Percentiles rank a stretch among this genome's conserved stretches.
phyloP scores from a whole-genome alignment of 2,113 vertebrate species.

The Girardinichthys multiradiatus region DNA sequence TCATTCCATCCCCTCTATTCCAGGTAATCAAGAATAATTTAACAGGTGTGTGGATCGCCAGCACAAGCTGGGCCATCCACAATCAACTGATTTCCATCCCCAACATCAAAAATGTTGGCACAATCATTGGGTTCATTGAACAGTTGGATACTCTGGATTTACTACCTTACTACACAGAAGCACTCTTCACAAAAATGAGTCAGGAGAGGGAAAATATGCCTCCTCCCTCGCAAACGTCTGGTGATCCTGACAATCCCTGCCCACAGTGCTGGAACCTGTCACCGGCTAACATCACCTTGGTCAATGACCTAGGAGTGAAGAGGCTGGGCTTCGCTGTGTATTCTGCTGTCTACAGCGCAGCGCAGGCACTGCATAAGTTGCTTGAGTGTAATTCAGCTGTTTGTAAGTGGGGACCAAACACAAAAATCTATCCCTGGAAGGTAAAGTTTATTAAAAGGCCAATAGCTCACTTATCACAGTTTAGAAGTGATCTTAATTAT shows the following conservation, averaged over 20 bases:
- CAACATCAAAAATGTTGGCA: conserved; percentile 81
- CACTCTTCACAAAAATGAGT: conserved; percentile 69
- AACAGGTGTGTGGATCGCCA: conserved; percentile 87
- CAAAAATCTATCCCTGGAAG: conserved; percentile 83
- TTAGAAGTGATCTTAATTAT: not conserved
- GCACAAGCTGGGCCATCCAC: conserved; percentile 81
- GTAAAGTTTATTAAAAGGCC: conserved; percentile 55
- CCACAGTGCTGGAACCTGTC: conserved; percentile 72
- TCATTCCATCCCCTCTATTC: conserved; percentile 5
- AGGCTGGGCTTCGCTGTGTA: conserved; percentile 78
- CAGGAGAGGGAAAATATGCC: conserved; percentile 17
- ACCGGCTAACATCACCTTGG: conserved; percentile 48
- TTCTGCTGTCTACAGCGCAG: conserved; percentile 82
- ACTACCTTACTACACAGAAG: conserved; percentile 62
- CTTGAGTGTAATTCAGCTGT: conserved; percentile 72
- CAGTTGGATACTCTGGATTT: conserved; percentile 37
- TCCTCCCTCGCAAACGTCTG: not conserved
- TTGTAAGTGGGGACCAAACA: conserved; percentile 13
- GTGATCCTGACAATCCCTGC: conserved; percentile 64
- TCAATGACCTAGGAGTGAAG: conserved; percentile 25
- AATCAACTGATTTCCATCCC: conserved; percentile 52
- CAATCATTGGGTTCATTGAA: conserved; percentile 80
- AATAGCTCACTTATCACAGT: not conserved
- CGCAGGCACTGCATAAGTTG: conserved; percentile 83
- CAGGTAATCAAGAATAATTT: conserved; percentile 78